These are phyloP conservation scores for Hydrocynus forskahlii DNA, from an alignment of 2,797 vertebrate species.

Conservation along the genomic window DNA sequence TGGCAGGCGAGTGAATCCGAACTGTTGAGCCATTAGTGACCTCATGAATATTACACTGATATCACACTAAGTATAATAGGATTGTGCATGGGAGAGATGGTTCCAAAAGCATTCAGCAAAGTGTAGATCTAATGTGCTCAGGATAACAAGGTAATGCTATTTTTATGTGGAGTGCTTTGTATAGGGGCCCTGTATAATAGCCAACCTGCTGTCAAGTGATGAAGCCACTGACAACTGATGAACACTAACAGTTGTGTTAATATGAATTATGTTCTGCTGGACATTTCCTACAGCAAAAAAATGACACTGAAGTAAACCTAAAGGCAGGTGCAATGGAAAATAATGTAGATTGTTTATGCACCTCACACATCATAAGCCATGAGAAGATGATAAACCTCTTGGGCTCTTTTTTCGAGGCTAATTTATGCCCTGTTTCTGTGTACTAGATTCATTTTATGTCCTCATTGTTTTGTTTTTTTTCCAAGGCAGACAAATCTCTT, in stretches of 20 bases:
- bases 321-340: not conserved
- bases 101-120: not conserved
- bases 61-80: not conserved
- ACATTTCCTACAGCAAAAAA: not conserved
- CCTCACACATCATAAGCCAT: not conserved
- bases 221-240: not conserved
- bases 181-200: not conserved
- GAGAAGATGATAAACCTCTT: not conserved
- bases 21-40: conserved; percentile 9
- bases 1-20: not conserved
- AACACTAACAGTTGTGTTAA: not conserved
- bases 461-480: conserved; percentile 1
- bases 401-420: not conserved
- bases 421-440: not conserved
- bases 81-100: not conserved
- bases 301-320: not conserved
- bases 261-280: not conserved
- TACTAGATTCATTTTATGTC: not conserved
- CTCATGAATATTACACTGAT: conserved; percentile 28
- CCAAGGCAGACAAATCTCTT: not conserved
- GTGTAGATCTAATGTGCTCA: conserved; percentile 1
- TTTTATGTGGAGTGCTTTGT: not conserved
- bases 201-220: not conserved
- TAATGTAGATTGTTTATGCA: not conserved
- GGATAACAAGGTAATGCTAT: not conserved